phyloP scores from a whole-genome alignment of 2,113 vertebrate species.

The Syrrhaptes paradoxus region DNA sequence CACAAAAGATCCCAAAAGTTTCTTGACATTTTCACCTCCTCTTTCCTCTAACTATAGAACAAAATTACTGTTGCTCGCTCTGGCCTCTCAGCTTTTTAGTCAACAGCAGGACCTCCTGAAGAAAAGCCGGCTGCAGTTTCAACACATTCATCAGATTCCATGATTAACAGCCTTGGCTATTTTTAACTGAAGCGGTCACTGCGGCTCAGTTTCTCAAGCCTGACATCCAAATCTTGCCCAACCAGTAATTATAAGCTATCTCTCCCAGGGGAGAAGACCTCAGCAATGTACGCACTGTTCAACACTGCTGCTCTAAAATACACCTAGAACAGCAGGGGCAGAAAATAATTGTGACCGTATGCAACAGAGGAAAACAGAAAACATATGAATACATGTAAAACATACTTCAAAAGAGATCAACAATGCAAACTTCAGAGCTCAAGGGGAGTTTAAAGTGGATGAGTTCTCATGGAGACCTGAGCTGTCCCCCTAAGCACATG shows the following conservation, averaged over 20 bases:
- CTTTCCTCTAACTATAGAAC: background rate
- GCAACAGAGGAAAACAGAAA: background rate
- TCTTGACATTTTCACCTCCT: background rate
- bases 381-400: background rate
- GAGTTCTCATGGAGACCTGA: background rate
- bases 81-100: background rate
- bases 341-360: accelerated
- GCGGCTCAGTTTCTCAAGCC: background rate
- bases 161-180: background rate
- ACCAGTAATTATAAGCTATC: no score
- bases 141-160: background rate
- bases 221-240: background rate
- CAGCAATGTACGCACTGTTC: accelerated
- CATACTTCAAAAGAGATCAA: background rate
- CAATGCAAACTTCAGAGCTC: background rate
- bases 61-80: background rate
- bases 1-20: background rate
- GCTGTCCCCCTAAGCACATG: background rate
- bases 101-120: background rate
- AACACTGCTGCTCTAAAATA: background rate
- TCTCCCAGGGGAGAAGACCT: no score
- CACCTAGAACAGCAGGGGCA: background rate
- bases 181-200: background rate
- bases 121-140: background rate
- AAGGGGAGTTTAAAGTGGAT: background rate